phyloP scores from a whole-genome alignment of 1,140 invertebrate species.

The Propsilocerus akamusi region DNA sequence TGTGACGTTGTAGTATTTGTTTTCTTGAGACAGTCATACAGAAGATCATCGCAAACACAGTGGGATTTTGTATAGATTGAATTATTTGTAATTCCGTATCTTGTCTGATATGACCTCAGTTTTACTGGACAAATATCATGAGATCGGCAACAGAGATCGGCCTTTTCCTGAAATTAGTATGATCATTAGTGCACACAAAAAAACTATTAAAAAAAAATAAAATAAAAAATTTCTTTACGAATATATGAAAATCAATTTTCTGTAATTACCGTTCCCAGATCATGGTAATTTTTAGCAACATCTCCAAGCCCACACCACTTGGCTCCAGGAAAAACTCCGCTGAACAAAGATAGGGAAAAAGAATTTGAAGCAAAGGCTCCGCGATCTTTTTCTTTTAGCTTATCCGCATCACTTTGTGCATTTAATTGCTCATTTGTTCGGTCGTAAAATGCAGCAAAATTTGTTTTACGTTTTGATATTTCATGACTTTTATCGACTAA shows the following conservation, averaged over 20 bases:
- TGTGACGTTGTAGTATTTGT: conserved; percentile 46
- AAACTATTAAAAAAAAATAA: neutral
- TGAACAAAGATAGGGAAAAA: conserved; percentile 40
- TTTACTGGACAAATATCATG: conserved; percentile 63
- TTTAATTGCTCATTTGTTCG: conserved; percentile 5
- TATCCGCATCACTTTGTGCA: neutral
- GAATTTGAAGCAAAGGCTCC: conserved; percentile 35
- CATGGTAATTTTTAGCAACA: conserved; percentile 62
- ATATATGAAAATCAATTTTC: neutral
- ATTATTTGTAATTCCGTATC: conserved; percentile 67
- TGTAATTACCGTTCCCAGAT: conserved; percentile 36
- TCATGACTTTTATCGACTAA: conserved; percentile 26
- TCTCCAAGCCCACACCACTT: conserved; percentile 82
- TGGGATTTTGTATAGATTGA: conserved; percentile 76
- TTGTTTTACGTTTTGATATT: neutral
- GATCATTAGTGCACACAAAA: too few species aligned
- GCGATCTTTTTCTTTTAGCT: neutral
- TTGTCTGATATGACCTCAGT: conserved; percentile 46
- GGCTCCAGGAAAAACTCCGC: conserved; percentile 56
- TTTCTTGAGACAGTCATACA: conserved; percentile 62
- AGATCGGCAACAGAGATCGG: conserved; percentile 69
- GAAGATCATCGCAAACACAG: conserved; percentile 64
- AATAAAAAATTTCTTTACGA: conserved; percentile 9
- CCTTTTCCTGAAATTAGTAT: too few species aligned
- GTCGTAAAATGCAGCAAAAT: neutral